A percentile compares a stretch with the other conserved stretches of the same genome.
These are phyloP conservation scores for Fopius arisanus DNA, from an alignment of 1,140 invertebrate species.

Conservation along the genomic window DNA sequence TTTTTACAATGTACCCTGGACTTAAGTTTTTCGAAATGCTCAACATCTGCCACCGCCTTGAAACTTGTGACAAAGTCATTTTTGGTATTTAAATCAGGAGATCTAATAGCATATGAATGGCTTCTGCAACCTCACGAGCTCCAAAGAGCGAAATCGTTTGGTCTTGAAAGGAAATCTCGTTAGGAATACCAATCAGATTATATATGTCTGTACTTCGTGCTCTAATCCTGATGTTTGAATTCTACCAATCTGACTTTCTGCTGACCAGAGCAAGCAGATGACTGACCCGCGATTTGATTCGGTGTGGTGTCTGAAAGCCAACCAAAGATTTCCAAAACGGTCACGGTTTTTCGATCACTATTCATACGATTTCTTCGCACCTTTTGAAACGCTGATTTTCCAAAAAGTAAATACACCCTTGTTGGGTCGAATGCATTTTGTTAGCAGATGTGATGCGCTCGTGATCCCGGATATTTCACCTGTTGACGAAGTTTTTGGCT, in stretches of 20 bases:
- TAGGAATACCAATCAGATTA: background rate
- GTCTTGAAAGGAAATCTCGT: too few relatives aligned
- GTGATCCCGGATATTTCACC: background rate
- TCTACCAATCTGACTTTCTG: background rate
- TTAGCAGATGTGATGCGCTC: background rate
- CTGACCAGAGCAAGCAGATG: slow-evolving; percentile 35
- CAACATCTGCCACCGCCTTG: background rate
- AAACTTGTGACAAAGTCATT: background rate
- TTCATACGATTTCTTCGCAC: slow-evolving; percentile 48
- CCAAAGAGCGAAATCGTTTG: too few relatives aligned
- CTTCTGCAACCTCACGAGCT: background rate
- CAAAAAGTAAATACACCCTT: slow-evolving; percentile 33
- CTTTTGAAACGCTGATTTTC: slow-evolving; percentile 37
- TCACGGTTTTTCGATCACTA: slow-evolving; percentile 45
- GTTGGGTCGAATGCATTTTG: slow-evolving; percentile 1
- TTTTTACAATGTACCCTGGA: background rate
- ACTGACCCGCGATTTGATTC: slow-evolving; percentile 45
- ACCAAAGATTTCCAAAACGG: slow-evolving; percentile 40
- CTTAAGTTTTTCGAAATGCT: background rate
- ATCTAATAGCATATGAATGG: background rate
- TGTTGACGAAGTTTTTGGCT: background rate
- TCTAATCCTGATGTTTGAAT: too few relatives aligned
- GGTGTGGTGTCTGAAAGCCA: slow-evolving; percentile 39
- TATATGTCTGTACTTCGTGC: too few relatives aligned
- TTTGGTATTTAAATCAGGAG: background rate